phyloP scores from a whole-genome alignment of 2,113 vertebrate genomes.

The Corydoras maculifer region DNA sequence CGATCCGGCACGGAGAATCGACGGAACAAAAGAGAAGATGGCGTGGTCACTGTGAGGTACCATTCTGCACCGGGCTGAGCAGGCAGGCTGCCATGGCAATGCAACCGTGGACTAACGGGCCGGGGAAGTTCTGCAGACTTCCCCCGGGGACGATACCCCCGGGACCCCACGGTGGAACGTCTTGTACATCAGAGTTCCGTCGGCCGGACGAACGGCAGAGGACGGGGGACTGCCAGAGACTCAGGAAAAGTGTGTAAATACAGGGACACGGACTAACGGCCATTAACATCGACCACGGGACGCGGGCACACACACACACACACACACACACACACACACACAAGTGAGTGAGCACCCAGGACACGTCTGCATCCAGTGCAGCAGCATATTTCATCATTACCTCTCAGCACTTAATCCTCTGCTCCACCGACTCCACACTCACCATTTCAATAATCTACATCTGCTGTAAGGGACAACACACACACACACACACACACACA shows the following conservation, averaged over 20 bases:
- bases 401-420: constrained; percentile 72
- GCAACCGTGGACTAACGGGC: constrained; percentile 28
- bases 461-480: constrained; percentile 52
- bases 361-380: constrained; percentile 41
- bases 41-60: constrained; percentile 26
- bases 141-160: constrained; percentile 25
- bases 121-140: constrained; percentile 33
- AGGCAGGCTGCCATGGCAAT: constrained; percentile 44
- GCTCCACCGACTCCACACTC: constrained; percentile 63
- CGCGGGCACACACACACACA: neutral
- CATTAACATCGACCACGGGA: neutral
- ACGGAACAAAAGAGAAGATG: constrained; percentile 23
- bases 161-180: constrained; percentile 27
- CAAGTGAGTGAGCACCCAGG: too few relatives aligned
- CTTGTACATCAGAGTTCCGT: constrained; percentile 25
- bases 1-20: too few relatives aligned
- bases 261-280: constrained; percentile 2
- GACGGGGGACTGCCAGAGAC: neutral
- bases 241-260: neutral
- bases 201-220: too few relatives aligned
- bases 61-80: constrained; percentile 29
- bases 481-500: constrained; percentile 18
- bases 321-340: constrained; percentile 15
- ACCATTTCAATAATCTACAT: constrained; percentile 71
- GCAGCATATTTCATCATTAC: constrained; percentile 73